phyloP scores from a whole-genome alignment of 2,888 invertebrate species.

The Nysson spinosus region DNA sequence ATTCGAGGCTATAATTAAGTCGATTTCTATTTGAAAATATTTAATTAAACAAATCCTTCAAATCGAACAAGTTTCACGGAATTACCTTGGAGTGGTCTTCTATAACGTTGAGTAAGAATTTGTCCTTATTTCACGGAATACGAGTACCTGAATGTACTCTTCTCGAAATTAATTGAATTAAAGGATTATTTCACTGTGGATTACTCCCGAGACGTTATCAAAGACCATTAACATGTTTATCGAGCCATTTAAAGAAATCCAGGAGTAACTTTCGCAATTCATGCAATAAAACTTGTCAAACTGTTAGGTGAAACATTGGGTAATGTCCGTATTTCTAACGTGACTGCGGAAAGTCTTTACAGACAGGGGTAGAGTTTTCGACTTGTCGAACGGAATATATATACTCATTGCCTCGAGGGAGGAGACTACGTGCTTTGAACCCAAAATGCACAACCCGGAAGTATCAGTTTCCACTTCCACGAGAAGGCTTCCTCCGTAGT shows the following conservation, averaged over 20 bases:
- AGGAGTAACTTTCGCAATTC: background rate
- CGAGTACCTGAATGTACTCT: no score
- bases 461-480: constrained; percentile 51
- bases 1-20: no score
- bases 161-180: no score
- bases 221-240: no score
- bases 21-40: background rate
- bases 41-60: background rate
- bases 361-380: constrained; percentile 45
- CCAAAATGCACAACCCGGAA: constrained; percentile 59
- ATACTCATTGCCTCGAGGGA: constrained; percentile 60
- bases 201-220: no score
- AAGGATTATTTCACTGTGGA: no score
- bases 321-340: background rate
- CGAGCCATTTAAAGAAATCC: no score
- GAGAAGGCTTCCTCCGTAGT: background rate
- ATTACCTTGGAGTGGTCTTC: no score
- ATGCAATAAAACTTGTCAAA: background rate
- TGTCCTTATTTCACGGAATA: no score
- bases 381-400: constrained; percentile 66
- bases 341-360: constrained; percentile 13
- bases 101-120: no score
- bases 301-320: background rate
- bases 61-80: no score
- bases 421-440: constrained; percentile 66